Percentiles rank a stretch among this genome's conserved stretches.
Conservation (phyloP, 2,888 invertebrate genomes). For the Campoplex nolae region DNA sequence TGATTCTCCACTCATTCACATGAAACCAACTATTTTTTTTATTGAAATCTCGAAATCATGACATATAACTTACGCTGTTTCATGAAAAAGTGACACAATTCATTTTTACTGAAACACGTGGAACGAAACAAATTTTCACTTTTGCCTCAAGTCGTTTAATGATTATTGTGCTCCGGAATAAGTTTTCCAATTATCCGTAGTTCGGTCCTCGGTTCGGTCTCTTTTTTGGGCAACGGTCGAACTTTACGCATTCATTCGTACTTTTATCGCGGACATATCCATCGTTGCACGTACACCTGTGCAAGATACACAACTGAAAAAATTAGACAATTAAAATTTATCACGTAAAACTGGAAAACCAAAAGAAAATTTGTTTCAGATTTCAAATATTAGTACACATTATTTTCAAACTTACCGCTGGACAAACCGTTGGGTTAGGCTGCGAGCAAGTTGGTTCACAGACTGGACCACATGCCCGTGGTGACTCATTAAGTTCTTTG, state of each 20-base stretch:
- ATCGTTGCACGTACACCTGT: conserved; percentile 34
- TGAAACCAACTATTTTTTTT: neutral
- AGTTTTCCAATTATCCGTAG: neutral
- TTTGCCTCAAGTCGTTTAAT: neutral
- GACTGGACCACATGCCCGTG: neutral
- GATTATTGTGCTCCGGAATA: neutral
- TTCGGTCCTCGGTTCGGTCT: too few relatives aligned
- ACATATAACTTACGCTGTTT: neutral
- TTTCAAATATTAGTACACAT: neutral
- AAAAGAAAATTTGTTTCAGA: neutral
- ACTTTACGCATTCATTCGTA: neutral
- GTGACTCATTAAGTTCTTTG: neutral
- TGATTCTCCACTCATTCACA: neutral
- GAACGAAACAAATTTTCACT: neutral
- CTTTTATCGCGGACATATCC: conserved; percentile 18
- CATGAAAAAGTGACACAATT: neutral
- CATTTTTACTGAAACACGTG: neutral
- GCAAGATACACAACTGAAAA: conserved; percentile 17
- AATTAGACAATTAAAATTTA: neutral
- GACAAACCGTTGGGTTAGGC: conserved; percentile 10
- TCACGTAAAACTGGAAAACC: neutral
- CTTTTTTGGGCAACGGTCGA: neutral
- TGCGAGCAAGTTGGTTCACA: conserved; percentile 32
- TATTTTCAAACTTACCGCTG: conserved; percentile 20
- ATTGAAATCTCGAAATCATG: neutral